These are phyloP conservation scores for Mixornis gularis DNA, from an alignment of 2,113 vertebrate genomes.

Conservation along the genomic window DNA sequence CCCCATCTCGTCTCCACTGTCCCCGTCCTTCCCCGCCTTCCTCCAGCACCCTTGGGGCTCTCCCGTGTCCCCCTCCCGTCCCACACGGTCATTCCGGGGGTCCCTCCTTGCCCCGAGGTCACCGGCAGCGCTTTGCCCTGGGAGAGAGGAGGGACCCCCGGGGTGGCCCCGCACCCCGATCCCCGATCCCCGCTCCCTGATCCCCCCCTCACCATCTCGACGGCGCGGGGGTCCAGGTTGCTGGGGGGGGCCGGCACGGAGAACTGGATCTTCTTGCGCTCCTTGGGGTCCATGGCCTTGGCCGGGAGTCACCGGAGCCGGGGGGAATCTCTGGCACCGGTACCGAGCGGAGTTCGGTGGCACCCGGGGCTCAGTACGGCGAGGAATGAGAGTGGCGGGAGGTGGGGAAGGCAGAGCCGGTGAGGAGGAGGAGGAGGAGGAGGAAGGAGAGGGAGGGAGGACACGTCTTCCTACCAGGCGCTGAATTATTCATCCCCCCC, in stretches of 20 bases:
- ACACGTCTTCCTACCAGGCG: slow-evolving; percentile 61
- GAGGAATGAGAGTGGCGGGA: slow-evolving; percentile 47
- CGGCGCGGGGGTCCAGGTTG: slow-evolving; percentile 90
- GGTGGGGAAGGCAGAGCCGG: slow-evolving; percentile 46
- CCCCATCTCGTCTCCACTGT: neutral
- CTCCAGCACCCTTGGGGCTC: neutral
- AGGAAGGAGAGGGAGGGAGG: slow-evolving; percentile 51
- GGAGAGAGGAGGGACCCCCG: neutral
- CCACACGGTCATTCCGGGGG: neutral
- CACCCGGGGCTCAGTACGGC: slow-evolving; percentile 66
- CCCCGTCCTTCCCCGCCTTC: neutral
- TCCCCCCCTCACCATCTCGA: slow-evolving; percentile 87
- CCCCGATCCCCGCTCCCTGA: neutral
- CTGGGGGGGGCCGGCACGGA: slow-evolving; percentile 81
- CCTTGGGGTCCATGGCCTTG: slow-evolving; percentile 79
- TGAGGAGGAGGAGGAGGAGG: slow-evolving; percentile 46
- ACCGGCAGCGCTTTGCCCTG: neutral
- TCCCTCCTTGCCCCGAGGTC: neutral
- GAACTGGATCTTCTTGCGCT: slow-evolving; percentile 94
- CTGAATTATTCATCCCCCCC: slow-evolving; percentile 72
- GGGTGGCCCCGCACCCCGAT: neutral
- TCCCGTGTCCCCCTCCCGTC: neutral
- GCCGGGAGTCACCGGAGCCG: slow-evolving; percentile 60
- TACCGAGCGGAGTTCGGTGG: slow-evolving; percentile 22
- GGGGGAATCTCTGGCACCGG: slow-evolving; percentile 49